These are phyloP conservation scores for Chloromyia formosa DNA, from an alignment of 2,888 invertebrate genomes.

Conservation along the genomic window DNA sequence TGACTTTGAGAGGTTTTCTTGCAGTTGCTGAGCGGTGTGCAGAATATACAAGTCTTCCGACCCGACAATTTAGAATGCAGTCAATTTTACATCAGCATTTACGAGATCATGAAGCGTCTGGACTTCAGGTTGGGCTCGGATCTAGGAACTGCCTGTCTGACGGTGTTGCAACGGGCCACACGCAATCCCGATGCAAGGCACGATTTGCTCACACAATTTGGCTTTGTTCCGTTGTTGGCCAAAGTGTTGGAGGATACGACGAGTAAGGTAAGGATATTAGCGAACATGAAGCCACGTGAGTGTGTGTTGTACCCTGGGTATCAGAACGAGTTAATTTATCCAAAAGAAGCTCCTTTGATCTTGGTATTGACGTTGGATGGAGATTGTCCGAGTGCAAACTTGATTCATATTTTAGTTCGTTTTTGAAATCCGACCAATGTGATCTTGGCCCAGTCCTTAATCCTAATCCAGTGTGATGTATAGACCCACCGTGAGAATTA, in stretches of 20 bases:
- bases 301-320: neutral
- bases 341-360: neutral
- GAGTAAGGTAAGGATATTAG: slow-evolving; percentile 50
- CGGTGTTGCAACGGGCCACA: slow-evolving; percentile 58
- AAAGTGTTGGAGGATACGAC: slow-evolving; percentile 55
- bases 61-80: slow-evolving; percentile 57
- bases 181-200: slow-evolving; percentile 58
- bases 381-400: no score
- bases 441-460: no score
- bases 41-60: slow-evolving; percentile 51
- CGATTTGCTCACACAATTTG: slow-evolving; percentile 58
- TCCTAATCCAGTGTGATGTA: no score
- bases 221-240: slow-evolving; percentile 59
- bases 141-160: slow-evolving; percentile 58
- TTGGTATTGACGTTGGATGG: neutral
- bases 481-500: no score
- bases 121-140: slow-evolving; percentile 56
- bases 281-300: no score
- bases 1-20: no score
- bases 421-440: no score
- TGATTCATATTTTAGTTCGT: no score
- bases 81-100: slow-evolving; percentile 60
- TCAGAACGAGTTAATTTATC: no score
- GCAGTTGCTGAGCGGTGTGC: slow-evolving; percentile 54
- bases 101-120: slow-evolving; percentile 57